These are phyloP conservation scores for Hyalella azteca DNA, from an alignment of 2,888 invertebrate species.

Conservation along the genomic window DNA sequence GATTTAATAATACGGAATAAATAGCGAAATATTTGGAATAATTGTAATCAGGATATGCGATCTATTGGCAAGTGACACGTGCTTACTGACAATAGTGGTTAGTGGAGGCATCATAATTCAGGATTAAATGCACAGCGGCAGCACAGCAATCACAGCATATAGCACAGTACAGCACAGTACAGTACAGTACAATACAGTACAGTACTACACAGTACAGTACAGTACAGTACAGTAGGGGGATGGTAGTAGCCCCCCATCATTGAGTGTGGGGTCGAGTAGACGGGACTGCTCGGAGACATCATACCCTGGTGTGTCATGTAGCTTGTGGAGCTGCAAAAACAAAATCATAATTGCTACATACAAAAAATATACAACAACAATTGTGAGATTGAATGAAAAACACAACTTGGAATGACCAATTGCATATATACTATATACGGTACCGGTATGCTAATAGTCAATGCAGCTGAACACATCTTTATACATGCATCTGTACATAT, in stretches of 20 bases:
- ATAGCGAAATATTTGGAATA: background rate
- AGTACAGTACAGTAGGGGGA: background rate
- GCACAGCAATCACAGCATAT: background rate
- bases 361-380: too few species aligned
- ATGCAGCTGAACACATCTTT: too few species aligned
- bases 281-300: slow-evolving; percentile 48
- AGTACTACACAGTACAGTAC: background rate
- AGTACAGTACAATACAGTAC: background rate
- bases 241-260: background rate
- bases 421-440: too few species aligned
- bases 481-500: too few species aligned
- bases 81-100: background rate
- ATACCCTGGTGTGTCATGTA: slow-evolving; percentile 48
- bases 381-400: too few species aligned
- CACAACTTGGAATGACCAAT: too few species aligned
- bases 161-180: background rate
- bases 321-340: slow-evolving; percentile 43
- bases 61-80: background rate
- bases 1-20: background rate
- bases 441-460: too few species aligned
- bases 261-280: slow-evolving; percentile 46
- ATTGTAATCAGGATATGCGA: too few species aligned
- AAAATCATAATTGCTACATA: too few species aligned
- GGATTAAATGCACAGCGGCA: background rate
- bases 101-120: background rate